phyloP scores from a whole-genome alignment of 2,888 invertebrate genomes.

The Nycteola revayana region DNA sequence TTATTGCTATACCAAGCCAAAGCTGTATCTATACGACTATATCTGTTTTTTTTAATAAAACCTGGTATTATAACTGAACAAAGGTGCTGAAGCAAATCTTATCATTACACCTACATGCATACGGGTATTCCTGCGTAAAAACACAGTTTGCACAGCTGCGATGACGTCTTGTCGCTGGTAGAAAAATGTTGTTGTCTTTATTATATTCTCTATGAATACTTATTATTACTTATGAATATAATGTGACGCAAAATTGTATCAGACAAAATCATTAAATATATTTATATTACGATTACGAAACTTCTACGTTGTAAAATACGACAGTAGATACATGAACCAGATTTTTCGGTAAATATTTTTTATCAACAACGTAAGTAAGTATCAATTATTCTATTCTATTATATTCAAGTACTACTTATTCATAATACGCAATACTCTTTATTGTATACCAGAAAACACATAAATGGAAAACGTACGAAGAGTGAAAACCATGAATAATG shows the following conservation, averaged over 20 bases:
- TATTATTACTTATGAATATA: too few relatives aligned
- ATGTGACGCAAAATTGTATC: conserved; percentile 38
- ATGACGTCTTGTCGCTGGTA: conserved; percentile 47
- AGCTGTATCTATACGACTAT: not conserved
- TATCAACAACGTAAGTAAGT: too few relatives aligned
- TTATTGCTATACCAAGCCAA: conserved; percentile 5
- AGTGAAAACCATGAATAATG: too few relatives aligned
- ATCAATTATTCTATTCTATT: too few relatives aligned
- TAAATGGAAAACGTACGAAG: too few relatives aligned
- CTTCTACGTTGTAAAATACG: too few relatives aligned
- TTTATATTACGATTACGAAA: conserved; percentile 20
- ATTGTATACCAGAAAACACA: too few relatives aligned
- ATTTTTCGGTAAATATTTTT: too few relatives aligned
- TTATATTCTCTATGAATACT: conserved; percentile 17
- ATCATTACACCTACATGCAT: conserved; percentile 24
- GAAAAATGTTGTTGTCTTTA: conserved; percentile 29
- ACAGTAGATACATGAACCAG: too few relatives aligned
- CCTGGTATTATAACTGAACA: conserved; percentile 11
- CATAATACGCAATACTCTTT: too few relatives aligned
- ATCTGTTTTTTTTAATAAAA: conserved; percentile 2
- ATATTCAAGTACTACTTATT: too few relatives aligned
- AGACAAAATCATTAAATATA: conserved; percentile 41
- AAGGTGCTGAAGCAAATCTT: conserved; percentile 22
- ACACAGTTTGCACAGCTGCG: conserved; percentile 45
- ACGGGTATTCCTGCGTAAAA: conserved; percentile 42